Evolutionary conservation across 2,113 vertebrate species (phyloP).

Genomic region (Corydoras maculifer): DNA sequence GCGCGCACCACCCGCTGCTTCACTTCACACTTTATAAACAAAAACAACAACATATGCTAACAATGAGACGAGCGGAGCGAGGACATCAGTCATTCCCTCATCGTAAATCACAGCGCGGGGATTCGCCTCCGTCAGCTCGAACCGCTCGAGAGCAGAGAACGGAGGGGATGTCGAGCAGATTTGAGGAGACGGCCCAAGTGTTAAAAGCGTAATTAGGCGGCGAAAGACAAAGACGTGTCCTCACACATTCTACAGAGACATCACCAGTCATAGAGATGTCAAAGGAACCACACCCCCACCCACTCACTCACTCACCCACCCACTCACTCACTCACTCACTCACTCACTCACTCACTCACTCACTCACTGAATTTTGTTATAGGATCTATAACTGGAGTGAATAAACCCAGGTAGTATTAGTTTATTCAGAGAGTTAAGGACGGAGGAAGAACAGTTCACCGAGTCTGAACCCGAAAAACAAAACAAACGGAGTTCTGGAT

Average conservation of each 20-base stretch:
- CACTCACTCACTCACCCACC: no score
- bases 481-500: no score
- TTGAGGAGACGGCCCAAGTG: slow-evolving; percentile 13
- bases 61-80: background rate
- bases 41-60: slow-evolving; percentile 12
- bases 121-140: slow-evolving; percentile 4
- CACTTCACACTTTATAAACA: background rate
- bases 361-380: no score
- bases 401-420: no score
- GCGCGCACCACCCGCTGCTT: background rate
- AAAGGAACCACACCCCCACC: background rate
- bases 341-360: no score
- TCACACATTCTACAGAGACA: background rate
- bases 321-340: no score
- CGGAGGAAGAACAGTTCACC: no score
- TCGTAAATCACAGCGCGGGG: background rate
- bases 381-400: no score
- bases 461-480: no score
- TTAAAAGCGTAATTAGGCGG: slow-evolving; percentile 21
- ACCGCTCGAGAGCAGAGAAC: background rate
- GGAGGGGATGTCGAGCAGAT: background rate
- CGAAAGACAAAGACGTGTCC: slow-evolving; percentile 30
- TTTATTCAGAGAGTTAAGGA: no score
- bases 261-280: background rate
- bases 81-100: background rate